Percentiles rank a stretch among this genome's conserved stretches.
Conservation (phyloP, 2,888 invertebrate genomes). For the Limnephilus lunatus region DNA sequence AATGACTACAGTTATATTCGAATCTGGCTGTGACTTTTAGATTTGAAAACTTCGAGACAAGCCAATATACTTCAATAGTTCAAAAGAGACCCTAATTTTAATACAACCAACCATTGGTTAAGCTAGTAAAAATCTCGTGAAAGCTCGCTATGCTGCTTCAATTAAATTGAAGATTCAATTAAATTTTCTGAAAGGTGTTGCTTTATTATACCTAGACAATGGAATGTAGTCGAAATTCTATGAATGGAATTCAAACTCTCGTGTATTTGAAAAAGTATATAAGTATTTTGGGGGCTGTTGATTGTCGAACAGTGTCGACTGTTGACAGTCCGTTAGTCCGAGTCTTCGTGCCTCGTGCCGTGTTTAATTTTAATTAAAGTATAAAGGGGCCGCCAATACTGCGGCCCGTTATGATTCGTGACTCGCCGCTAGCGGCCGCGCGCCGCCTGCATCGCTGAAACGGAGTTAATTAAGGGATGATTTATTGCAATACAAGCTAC, state of each 20-base stretch:
- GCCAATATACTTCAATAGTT: not conserved
- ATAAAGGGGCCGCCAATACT: conserved; percentile 52
- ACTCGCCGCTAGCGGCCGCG: conserved; percentile 41
- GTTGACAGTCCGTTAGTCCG: conserved; percentile 12
- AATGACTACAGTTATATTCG: not conserved
- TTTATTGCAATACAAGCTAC: conserved; percentile 54
- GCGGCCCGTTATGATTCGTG: conserved; percentile 60
- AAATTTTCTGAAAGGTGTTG: not conserved
- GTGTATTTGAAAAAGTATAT: conserved; percentile 2
- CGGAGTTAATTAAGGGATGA: conserved; percentile 63
- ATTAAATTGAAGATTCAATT: not conserved
- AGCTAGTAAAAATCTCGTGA: not conserved
- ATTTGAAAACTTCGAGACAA: not conserved
- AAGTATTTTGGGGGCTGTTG: not conserved
- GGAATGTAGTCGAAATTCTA: not conserved
- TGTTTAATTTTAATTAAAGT: conserved; percentile 64
- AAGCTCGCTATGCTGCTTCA: not conserved
- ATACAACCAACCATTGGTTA: not conserved
- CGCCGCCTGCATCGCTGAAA: conserved; percentile 35
- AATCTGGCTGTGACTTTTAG: not conserved
- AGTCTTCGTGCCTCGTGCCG: conserved; percentile 55
- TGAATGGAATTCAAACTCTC: not conserved
- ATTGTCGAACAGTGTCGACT: not conserved
- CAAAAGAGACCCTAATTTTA: not conserved
- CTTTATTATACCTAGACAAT: not conserved